Evolutionary conservation across 1,140 invertebrate genomes (phyloP), one percentile per base, ranked within the genome.

Genomic region (Anthonomus grandis): DNA sequence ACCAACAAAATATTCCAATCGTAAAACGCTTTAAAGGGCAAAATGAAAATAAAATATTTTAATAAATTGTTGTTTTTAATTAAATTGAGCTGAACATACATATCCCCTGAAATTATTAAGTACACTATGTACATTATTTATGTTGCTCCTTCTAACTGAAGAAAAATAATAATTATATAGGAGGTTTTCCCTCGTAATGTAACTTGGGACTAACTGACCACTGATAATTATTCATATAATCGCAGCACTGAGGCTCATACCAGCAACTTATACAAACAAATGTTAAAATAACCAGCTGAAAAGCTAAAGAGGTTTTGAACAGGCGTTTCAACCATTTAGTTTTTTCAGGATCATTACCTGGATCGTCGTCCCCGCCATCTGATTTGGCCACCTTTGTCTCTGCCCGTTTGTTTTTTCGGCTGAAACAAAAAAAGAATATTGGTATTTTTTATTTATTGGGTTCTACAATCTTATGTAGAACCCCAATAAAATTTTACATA

Each of bases 171-270:
- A 44, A 45, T 67, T 62, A 67, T 52, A 65, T 67, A 10, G 91
- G 91, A 15, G 90, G 90, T 59, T 91, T 91, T 38, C 85, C 82
- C 5, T 91, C 82, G 64, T 93, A 93, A 41, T 88, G 83, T 52
- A 95, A 74, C 67, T 93, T 90, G 2, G 91, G 91, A 3, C 86
- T 86, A 17, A 94, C 77, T 0, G 88, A 91, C 63, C 89, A 79
- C 21, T 84, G 86, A 57, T 93, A 81, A 47, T 87, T 91, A 75
- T 93, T 91, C 51, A 91, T 79, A 10, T 86, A 82, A 70, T 94
- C 90, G 73, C 91, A 93, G 71, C 91, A 93, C 27, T 87, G 80
- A 8, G 87, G 84, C 65, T 93, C 90, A 59, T 93, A 78, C 10
- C 92, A 78, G 73, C 87, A 93, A 3, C 87, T 87, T 19, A 91